phyloP scores from a whole-genome alignment of 1,140 invertebrate genomes.

The Lordiphosa clarofinis region DNA sequence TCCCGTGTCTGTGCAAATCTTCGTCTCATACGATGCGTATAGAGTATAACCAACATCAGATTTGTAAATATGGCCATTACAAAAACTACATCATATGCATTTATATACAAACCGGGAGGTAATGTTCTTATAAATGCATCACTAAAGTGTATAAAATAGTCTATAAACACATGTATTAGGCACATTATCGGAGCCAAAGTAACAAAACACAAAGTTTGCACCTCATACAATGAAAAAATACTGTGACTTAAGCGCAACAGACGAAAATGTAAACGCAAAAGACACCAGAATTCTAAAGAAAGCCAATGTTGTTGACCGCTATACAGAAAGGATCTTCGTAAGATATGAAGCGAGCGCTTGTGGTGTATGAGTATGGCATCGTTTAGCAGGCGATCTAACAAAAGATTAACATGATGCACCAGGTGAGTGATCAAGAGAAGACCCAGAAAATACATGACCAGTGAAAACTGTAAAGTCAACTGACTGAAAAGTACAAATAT shows the following conservation, averaged over 20 bases:
- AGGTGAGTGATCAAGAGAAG: slow-evolving; percentile 44
- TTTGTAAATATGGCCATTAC: slow-evolving; percentile 20
- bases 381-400: slow-evolving; percentile 26
- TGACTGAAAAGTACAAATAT: slow-evolving; percentile 30
- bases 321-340: slow-evolving; percentile 10
- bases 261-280: slow-evolving; percentile 26
- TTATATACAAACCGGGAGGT: background rate
- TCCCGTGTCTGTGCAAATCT: slow-evolving; percentile 15
- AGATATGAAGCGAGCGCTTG: background rate
- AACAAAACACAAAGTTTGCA: slow-evolving; percentile 44
- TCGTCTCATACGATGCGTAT: slow-evolving; percentile 20
- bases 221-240: slow-evolving; percentile 20
- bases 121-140: slow-evolving; percentile 29
- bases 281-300: slow-evolving; percentile 41
- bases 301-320: slow-evolving; percentile 44
- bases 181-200: slow-evolving; percentile 28
- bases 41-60: slow-evolving; percentile 28
- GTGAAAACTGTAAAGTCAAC: slow-evolving; percentile 37
- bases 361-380: slow-evolving; percentile 22
- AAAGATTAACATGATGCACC: slow-evolving; percentile 39
- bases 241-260: slow-evolving; percentile 24
- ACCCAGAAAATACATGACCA: slow-evolving; percentile 37
- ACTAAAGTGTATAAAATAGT: slow-evolving; percentile 48
- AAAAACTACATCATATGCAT: slow-evolving; percentile 11
- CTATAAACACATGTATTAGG: slow-evolving; percentile 41